These are phyloP conservation scores for Lepeophtheirus nordmannii DNA, from an alignment of 2,888 invertebrate genomes.

Conservation along the genomic window DNA sequence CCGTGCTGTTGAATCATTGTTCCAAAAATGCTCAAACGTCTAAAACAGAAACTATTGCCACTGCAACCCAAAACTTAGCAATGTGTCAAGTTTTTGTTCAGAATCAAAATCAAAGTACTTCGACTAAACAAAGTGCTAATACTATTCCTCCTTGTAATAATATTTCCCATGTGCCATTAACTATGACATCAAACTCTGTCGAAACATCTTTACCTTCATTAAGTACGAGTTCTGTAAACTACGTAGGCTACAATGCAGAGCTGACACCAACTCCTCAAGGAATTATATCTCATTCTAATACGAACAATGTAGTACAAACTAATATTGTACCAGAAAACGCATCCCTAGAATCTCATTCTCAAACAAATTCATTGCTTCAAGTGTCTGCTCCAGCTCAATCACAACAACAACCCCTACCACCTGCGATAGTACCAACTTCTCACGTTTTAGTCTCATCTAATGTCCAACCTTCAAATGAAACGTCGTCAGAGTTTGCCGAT, in stretches of 20 bases:
- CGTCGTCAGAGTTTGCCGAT: not conserved
- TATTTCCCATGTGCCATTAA: not conserved
- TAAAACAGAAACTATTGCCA: not conserved
- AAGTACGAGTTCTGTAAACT: not conserved
- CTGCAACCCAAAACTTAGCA: not conserved
- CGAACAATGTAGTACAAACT: not conserved
- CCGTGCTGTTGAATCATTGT: not conserved
- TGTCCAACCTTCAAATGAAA: not conserved
- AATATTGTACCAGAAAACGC: too few species aligned
- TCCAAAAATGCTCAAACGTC: not conserved
- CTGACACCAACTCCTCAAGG: not conserved
- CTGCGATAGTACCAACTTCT: not conserved
- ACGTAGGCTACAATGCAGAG: too few species aligned
- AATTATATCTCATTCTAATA: not conserved
- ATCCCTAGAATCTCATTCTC: not conserved
- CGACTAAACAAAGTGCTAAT: not conserved
- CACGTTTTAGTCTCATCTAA: not conserved
- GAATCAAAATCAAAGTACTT: not conserved
- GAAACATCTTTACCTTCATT: not conserved
- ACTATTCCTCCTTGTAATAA: not conserved
- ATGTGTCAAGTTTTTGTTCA: too few species aligned
- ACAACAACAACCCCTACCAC: constrained; percentile 10
- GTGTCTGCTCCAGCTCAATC: not conserved
- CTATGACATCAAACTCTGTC: not conserved
- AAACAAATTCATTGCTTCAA: not conserved